A percentile compares a stretch with the other conserved stretches of the same genome.
Evolutionary conservation across 2,113 vertebrate genomes (phyloP).

Genomic region (Bufo gargarizans): DNA sequence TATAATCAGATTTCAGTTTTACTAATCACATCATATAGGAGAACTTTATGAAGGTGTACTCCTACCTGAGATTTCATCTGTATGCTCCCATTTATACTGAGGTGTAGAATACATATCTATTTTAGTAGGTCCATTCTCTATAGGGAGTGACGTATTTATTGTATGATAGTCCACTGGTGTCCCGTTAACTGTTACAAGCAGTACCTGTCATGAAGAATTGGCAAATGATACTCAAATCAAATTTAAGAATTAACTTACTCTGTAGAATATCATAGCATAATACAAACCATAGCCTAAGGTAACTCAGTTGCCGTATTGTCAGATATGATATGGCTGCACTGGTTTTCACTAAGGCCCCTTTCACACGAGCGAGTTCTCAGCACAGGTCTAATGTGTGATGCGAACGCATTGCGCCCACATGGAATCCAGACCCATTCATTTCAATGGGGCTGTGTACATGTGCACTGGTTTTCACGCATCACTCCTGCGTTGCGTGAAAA

Average conservation of each 20-base stretch:
- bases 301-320: background rate
- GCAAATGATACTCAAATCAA: background rate
- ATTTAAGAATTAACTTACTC: background rate
- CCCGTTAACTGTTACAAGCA: slow-evolving; percentile 86
- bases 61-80: slow-evolving; percentile 74
- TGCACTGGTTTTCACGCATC: too few species aligned
- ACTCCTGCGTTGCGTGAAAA: too few species aligned
- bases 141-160: slow-evolving; percentile 72
- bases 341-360: background rate
- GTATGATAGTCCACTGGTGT: slow-evolving; percentile 87
- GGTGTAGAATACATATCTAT: slow-evolving; percentile 90
- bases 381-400: too few species aligned
- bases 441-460: too few species aligned
- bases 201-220: slow-evolving; percentile 70
- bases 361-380: too few species aligned
- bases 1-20: background rate
- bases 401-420: too few species aligned
- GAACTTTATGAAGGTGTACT: background rate
- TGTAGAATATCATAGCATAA: background rate
- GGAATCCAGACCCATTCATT: too few species aligned
- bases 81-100: slow-evolving; percentile 86
- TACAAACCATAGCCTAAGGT: background rate
- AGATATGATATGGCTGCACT: background rate
- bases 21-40: background rate
- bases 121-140: slow-evolving; percentile 88